phyloP scores from a whole-genome alignment of 2,113 vertebrate species.

The Syrmaticus mikado region DNA sequence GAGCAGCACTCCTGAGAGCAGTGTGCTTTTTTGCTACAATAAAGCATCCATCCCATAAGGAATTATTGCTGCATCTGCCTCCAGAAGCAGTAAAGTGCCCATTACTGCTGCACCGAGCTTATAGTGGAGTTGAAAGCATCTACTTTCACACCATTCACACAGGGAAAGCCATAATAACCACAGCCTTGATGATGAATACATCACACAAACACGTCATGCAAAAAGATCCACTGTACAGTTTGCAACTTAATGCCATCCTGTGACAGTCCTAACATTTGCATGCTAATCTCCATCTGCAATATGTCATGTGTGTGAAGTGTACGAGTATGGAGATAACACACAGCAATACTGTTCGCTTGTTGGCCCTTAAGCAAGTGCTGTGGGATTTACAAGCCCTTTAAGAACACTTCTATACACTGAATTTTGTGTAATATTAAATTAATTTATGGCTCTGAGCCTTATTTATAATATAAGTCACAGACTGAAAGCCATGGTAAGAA shows the following conservation, averaged over 20 bases:
- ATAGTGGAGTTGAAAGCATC: not conserved
- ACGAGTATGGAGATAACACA: not conserved
- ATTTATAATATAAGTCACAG: not conserved
- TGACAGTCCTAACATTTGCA: not conserved
- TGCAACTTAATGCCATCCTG: not conserved
- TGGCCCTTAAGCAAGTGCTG: not conserved
- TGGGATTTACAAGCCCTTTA: not conserved
- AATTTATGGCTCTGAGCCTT: not conserved
- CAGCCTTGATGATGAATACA: not conserved
- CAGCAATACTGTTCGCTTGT: no score
- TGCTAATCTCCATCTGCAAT: rapidly evolving
- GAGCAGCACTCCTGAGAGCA: not conserved
- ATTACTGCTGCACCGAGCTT: not conserved
- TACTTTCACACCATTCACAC: rapidly evolving
- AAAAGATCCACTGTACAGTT: not conserved
- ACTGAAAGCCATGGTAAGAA: not conserved
- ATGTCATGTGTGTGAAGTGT: not conserved
- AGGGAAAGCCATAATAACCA: not conserved
- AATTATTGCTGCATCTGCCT: not conserved
- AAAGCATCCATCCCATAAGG: not conserved
- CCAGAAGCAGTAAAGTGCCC: not conserved
- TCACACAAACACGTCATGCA: not conserved
- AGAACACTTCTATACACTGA: not conserved
- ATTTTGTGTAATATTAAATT: not conserved
- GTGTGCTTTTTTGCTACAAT: not conserved